A percentile compares a stretch with the other conserved stretches of the same genome.
Conservation (phyloP, 1,140 invertebrate genomes). For the Delia radicum region DNA sequence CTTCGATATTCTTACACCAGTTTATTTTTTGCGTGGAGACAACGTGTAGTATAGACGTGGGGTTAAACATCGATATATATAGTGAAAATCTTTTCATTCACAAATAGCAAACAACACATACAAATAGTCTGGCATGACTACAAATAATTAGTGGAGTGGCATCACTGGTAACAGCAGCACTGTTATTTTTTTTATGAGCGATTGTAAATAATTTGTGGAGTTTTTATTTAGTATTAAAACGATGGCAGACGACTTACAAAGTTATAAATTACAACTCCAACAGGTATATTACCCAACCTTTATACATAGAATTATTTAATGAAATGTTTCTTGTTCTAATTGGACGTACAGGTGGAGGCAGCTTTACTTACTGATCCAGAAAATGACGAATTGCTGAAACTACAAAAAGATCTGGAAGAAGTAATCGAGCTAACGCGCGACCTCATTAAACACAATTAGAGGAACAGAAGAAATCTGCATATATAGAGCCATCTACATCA, state of each 20-base stretch:
- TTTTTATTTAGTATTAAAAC: neutral
- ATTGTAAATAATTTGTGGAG: too few species aligned
- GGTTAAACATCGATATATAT: too few species aligned
- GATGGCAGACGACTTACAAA: constrained; percentile 81
- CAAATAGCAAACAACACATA: too few species aligned
- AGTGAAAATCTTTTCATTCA: too few species aligned
- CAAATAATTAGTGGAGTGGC: neutral
- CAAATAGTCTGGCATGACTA: neutral
- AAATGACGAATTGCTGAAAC: constrained; percentile 88
- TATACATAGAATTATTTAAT: neutral
- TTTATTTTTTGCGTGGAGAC: too few species aligned
- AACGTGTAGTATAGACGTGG: too few species aligned
- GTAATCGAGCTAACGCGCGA: constrained; percentile 90
- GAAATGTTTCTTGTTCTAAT: constrained; percentile 24
- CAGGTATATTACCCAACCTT: constrained; percentile 61
- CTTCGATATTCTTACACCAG: too few species aligned
- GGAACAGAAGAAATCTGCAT: constrained; percentile 65
- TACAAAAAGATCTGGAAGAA: constrained; percentile 89
- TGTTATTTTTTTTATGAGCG: too few species aligned
- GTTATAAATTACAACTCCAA: constrained; percentile 83
- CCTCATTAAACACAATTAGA: constrained; percentile 81
- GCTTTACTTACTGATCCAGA: constrained; percentile 85
- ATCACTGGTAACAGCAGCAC: too few species aligned
- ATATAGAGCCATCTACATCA: constrained; percentile 54
- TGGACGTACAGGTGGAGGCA: constrained; percentile 78